Percentiles rank a stretch among this genome's conserved stretches.
Evolutionary conservation across 2,113 vertebrate genomes (phyloP).

Genomic region (Pitta sordida): DNA sequence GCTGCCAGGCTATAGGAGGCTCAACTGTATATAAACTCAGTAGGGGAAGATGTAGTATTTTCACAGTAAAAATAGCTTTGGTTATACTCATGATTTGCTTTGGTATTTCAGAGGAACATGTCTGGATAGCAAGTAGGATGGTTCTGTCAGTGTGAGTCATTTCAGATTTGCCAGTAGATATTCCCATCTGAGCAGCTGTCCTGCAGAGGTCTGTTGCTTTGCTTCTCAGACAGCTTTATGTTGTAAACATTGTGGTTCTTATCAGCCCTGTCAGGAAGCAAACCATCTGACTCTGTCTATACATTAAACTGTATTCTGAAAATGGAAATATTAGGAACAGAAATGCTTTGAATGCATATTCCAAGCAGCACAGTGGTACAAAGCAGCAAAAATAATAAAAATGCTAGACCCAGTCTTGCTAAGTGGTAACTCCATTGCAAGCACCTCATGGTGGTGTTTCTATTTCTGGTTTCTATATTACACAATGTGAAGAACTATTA

Average conservation of each 20-base stretch:
- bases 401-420: background rate
- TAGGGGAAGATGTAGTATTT: background rate
- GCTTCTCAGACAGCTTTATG: background rate
- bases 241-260: slow-evolving; percentile 26
- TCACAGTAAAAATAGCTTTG: background rate
- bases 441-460: background rate
- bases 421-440: slow-evolving; percentile 3
- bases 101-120: background rate
- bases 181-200: slow-evolving; percentile 15
- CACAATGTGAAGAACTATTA: background rate
- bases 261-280: slow-evolving; percentile 30
- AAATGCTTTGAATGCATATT: slow-evolving; percentile 36
- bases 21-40: background rate
- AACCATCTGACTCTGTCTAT: slow-evolving; percentile 28
- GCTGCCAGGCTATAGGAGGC: too few species aligned
- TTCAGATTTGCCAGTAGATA: background rate
- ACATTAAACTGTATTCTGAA: slow-evolving; percentile 32
- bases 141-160: background rate
- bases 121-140: background rate
- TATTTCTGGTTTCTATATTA: slow-evolving; percentile 2
- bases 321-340: slow-evolving; percentile 25
- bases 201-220: slow-evolving; percentile 1
- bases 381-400: slow-evolving; percentile 22
- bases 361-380: background rate
- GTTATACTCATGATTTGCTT: background rate